These are phyloP conservation scores for Casuarius casuarius DNA, from an alignment of 2,113 vertebrate genomes.

Conservation along the genomic window DNA sequence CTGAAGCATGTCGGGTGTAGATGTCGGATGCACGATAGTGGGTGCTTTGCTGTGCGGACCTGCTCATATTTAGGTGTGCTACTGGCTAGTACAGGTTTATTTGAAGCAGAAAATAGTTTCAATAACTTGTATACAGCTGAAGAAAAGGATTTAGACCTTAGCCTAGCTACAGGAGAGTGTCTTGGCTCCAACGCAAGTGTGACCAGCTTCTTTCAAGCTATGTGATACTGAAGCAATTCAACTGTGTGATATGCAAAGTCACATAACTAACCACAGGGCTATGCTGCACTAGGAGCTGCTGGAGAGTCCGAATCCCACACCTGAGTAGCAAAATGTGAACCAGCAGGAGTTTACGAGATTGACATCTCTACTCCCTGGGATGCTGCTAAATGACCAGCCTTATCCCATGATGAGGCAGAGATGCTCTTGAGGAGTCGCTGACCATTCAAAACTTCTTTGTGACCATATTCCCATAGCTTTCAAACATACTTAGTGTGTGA, in stretches of 20 bases:
- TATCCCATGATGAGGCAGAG: background rate
- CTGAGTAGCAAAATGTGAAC: background rate
- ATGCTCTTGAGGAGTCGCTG: background rate
- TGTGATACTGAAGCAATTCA: background rate
- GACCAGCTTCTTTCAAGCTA: background rate
- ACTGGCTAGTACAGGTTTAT: background rate
- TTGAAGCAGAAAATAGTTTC: background rate
- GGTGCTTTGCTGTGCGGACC: background rate
- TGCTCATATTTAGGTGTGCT: background rate
- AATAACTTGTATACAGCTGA: background rate
- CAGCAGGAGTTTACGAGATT: background rate
- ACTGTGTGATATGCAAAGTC: background rate
- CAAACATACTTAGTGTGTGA: background rate
- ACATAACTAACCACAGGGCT: background rate
- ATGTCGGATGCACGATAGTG: background rate
- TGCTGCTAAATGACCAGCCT: background rate
- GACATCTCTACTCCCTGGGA: background rate
- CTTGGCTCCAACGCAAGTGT: background rate
- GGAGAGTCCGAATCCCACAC: background rate
- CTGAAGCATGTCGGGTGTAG: rapidly evolving
- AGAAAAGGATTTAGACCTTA: background rate
- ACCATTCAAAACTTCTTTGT: background rate
- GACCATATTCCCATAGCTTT: background rate
- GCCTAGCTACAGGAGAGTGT: background rate
- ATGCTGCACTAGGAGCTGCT: background rate